Conservation (phyloP, 2,888 invertebrate genomes). For the Acleris emargana region DNA sequence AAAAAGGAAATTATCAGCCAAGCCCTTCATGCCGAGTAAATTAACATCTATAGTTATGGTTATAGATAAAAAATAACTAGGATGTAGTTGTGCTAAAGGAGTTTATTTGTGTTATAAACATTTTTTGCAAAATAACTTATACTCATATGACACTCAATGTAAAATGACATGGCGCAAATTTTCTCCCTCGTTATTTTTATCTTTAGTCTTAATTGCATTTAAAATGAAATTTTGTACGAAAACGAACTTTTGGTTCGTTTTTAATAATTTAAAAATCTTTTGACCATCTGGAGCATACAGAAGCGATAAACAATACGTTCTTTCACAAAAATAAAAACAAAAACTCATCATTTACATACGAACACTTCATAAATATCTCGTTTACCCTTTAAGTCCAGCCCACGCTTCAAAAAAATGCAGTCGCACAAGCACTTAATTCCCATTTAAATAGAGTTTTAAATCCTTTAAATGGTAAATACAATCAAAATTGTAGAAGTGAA, state of each 20-base stretch:
- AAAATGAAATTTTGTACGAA: too few species aligned
- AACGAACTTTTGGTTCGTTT: not conserved
- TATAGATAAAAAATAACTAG: too few species aligned
- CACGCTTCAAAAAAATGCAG: conserved; percentile 46
- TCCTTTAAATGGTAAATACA: conserved; percentile 55
- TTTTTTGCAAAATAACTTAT: too few species aligned
- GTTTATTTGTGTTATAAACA: too few species aligned
- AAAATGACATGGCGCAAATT: too few species aligned
- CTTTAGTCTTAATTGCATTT: too few species aligned
- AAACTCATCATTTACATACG: conserved; percentile 60
- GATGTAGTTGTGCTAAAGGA: too few species aligned
- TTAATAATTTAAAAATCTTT: conserved; percentile 33
- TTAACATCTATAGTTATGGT: too few species aligned
- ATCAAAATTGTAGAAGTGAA: conserved; percentile 58
- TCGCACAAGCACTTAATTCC: conserved; percentile 51
- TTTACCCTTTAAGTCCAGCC: conserved; percentile 54
- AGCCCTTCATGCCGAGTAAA: too few species aligned
- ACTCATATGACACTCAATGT: too few species aligned
- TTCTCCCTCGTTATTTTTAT: too few species aligned
- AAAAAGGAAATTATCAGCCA: too few species aligned
- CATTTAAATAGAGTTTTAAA: conserved; percentile 62
- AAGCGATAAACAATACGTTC: conserved; percentile 49
- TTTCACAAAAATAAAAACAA: conserved; percentile 48
- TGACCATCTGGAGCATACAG: conserved; percentile 40
- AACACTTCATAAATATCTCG: conserved; percentile 63